Conservation (phyloP, 2,797 vertebrate species). For the Sebastes vulpes region DNA sequence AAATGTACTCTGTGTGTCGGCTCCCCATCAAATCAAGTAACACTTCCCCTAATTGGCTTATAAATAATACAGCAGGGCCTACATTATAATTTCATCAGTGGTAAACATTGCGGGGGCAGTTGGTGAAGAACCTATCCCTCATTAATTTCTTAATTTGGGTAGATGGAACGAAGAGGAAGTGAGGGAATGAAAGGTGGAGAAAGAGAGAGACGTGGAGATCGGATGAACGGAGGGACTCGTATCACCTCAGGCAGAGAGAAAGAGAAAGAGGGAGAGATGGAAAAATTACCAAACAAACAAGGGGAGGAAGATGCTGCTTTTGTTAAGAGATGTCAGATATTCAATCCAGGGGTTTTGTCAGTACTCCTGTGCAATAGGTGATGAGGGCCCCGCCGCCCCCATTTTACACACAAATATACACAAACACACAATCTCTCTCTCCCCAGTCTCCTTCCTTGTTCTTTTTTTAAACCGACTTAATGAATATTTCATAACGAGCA, state of each 20-base stretch:
- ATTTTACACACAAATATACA: conserved; percentile 71
- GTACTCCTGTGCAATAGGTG: conserved; percentile 82
- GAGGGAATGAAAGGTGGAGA: conserved; percentile 77
- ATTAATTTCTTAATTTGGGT: conserved; percentile 99
- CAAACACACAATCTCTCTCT: conserved; percentile 57
- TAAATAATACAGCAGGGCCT: conserved; percentile 98
- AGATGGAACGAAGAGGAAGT: conserved; percentile 91
- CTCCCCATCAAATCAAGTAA: conserved; percentile 99
- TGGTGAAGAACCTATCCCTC: conserved; percentile 95
- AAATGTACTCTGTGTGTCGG: conserved; percentile 99
- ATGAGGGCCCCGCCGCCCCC: conserved; percentile 69
- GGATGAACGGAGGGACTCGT: conserved; percentile 87
- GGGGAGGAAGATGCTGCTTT: conserved; percentile 87
- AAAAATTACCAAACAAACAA: conserved; percentile 79
- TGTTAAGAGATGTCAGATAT: conserved; percentile 94
- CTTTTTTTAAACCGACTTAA: conserved; percentile 87
- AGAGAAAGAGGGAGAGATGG: conserved; percentile 73
- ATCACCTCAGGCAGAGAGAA: conserved; percentile 87
- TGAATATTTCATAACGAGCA: conserved; percentile 98
- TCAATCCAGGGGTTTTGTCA: conserved; percentile 92
- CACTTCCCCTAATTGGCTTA: conserved; percentile 99
- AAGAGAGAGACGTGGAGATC: conserved; percentile 84
- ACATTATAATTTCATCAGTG: conserved; percentile 99
- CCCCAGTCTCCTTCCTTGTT: conserved; percentile 68
- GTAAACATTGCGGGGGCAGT: conserved; percentile 98